Evolutionary conservation across 1,140 invertebrate genomes (phyloP), one percentile per base, ranked within the genome.

Genomic region (Drosophila orosa): DNA sequence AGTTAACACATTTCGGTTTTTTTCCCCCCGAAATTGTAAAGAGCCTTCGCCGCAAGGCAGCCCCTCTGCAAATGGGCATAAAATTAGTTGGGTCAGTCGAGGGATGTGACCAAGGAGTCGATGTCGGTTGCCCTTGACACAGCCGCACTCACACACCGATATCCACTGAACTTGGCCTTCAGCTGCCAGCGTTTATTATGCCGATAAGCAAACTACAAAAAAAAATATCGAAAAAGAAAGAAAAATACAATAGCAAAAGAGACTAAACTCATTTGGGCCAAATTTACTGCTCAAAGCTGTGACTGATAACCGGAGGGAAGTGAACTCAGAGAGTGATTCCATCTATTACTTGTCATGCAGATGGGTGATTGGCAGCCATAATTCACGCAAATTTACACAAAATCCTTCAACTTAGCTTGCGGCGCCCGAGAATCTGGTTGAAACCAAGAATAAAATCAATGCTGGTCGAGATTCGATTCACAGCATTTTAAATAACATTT

Each of bases 1-100:
- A 87, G 80, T 90, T 90, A 90, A 90, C 87, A 90, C 87, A 90
- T 90, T 90, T 87, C 74, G 68, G 66, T 76, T 76, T 66, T 65
- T 52, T 63, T 48, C 22, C 37, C 35, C 39, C 44, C 39, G 24
- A 79, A 78, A 79, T 76, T 87, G 78, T 82, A 71, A 79, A 86
- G 67, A 65, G 40, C 74, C 47, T 37, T 52, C 52, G 66, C 66
- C 68, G 59, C 52, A 66, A 40, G 59, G 71, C 72, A 57, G 25
- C 42, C 37, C 48, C 48, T 44, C 71, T 76, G 73, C 76, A 87
- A 87, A 87, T 87, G 83, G 83, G 83, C 83, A 87, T 86, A 82
- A 86, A 87, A 87, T 87, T 87, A 87, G 84, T 78, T 89, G 80
- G 84, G 80, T 87, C 79, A 87, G 72, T 72, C 76, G 52, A 63